Evolutionary conservation across 2,113 vertebrate species (phyloP).

Genomic region (Pollachius pollachius): DNA sequence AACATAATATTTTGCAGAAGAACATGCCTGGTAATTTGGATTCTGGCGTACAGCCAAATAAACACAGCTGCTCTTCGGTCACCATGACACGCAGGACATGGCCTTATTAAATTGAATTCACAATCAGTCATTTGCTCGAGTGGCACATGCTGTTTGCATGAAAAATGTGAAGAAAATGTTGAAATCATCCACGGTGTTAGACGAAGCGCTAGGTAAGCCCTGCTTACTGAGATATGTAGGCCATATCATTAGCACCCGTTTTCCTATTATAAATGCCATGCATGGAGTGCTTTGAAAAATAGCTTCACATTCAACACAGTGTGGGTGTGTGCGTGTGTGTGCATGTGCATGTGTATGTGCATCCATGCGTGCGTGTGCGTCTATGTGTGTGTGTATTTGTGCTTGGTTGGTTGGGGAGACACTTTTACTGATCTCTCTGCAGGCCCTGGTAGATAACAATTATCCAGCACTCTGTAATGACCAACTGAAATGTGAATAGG

Average conservation of each 20-base stretch:
- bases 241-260: conserved; percentile 2
- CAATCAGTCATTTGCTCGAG: too few species aligned
- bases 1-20: too few species aligned
- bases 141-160: too few species aligned
- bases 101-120: too few species aligned
- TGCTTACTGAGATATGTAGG: neutral
- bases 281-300: too few species aligned
- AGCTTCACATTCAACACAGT: too few species aligned
- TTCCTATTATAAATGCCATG: neutral
- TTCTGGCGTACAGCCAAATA: too few species aligned
- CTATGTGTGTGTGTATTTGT: conserved; percentile 2
- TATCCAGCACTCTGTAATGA: conserved; percentile 4
- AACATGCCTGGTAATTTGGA: too few species aligned
- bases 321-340: too few species aligned
- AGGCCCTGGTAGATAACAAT: neutral
- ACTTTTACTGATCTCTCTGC: conserved; percentile 1
- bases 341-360: too few species aligned
- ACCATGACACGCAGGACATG: too few species aligned
- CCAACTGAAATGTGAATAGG: conserved; percentile 3
- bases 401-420: neutral
- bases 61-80: too few species aligned
- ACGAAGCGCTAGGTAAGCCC: neutral
- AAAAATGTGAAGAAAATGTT: neutral
- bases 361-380: neutral
- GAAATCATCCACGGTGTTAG: neutral